Conservation (phyloP, 2,888 invertebrate genomes). For the Caenorhabditis sp. region DNA sequence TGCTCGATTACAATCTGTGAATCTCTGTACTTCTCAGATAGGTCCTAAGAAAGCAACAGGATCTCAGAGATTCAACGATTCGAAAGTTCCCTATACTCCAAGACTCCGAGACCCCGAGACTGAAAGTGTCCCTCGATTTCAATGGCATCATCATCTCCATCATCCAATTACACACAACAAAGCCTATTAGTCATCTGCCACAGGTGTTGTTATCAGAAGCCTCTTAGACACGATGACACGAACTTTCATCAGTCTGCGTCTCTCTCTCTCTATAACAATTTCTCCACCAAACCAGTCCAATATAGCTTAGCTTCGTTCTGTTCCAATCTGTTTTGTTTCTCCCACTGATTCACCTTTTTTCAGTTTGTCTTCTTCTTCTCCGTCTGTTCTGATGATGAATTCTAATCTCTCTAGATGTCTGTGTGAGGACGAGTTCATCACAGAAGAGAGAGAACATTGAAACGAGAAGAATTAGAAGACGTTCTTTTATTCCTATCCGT, state of each 20-base stretch:
- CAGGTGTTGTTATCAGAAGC: slow-evolving; percentile 9
- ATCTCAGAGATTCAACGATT: too few relatives aligned
- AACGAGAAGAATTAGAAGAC: slow-evolving; percentile 4
- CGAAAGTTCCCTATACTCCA: too few relatives aligned
- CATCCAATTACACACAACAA: too few relatives aligned
- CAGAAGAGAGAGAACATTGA: too few relatives aligned
- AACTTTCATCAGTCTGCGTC: slow-evolving; percentile 4
- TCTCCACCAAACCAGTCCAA: not conserved
- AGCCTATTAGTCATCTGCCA: not conserved
- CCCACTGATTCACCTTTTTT: slow-evolving; percentile 40
- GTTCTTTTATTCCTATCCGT: not conserved
- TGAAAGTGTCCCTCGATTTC: too few relatives aligned
- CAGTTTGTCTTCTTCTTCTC: not conserved
- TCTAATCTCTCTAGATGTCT: not conserved
- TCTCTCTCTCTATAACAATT: slow-evolving; percentile 35
- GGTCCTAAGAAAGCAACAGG: too few relatives aligned
- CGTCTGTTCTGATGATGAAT: slow-evolving; percentile 8
- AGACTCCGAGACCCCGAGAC: too few relatives aligned
- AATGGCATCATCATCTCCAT: too few relatives aligned
- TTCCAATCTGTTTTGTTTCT: slow-evolving; percentile 12
- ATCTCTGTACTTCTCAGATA: too few relatives aligned
- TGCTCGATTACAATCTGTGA: too few relatives aligned
- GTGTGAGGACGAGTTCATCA: too few relatives aligned
- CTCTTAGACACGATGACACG: not conserved
- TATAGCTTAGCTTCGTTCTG: not conserved